phyloP scores from a whole-genome alignment of 2,113 vertebrate species.

The Nothobranchius furzeri region DNA sequence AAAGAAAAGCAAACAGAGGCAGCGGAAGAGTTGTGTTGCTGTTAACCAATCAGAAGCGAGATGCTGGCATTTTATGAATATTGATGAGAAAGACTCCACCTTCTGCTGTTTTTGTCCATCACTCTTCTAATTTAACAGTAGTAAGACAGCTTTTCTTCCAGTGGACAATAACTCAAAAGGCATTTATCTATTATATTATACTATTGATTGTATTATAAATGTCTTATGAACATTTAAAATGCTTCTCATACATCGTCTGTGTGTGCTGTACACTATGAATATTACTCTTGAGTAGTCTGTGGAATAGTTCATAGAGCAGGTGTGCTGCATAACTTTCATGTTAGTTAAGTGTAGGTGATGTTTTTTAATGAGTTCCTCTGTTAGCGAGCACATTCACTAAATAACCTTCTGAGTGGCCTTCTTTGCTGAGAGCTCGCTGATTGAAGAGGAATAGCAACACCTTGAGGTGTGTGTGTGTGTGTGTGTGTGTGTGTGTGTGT shows the following conservation, averaged over 20 bases:
- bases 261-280: not conserved
- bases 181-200: too few relatives aligned
- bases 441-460: constrained; percentile 47
- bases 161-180: too few relatives aligned
- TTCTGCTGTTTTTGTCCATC: too few relatives aligned
- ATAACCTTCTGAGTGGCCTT: constrained; percentile 36
- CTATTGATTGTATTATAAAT: too few relatives aligned
- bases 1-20: too few relatives aligned
- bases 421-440: constrained; percentile 32
- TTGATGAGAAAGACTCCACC: too few relatives aligned
- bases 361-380: constrained; percentile 49
- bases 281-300: not conserved
- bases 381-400: constrained; percentile 34
- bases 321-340: constrained; percentile 23
- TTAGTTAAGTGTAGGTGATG: constrained; percentile 27
- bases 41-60: too few relatives aligned
- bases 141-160: too few relatives aligned
- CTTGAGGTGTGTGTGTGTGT: constrained; percentile 28
- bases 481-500: constrained; percentile 14
- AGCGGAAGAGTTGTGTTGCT: too few relatives aligned
- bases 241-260: not conserved
- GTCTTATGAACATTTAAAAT: not conserved
- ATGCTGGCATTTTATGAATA: too few relatives aligned
- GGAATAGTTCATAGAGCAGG: constrained; percentile 28
- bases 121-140: too few relatives aligned